Percentiles rank a stretch among this genome's conserved stretches.
Conservation (phyloP, 2,888 invertebrate species). For the Nasonia oneida region DNA sequence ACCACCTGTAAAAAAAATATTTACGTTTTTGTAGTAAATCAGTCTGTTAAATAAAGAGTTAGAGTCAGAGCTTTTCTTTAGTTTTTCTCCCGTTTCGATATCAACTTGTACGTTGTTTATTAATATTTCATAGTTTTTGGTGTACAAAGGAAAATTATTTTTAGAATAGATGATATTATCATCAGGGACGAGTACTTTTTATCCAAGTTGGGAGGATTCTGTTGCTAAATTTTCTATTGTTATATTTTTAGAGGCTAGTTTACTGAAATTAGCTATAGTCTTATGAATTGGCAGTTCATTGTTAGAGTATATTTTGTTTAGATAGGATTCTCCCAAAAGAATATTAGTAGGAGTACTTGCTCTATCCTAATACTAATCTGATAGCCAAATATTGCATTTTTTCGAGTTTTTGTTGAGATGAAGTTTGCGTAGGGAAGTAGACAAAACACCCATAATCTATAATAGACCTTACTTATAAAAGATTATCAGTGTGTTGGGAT, state of each 20-base stretch:
- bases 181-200: neutral
- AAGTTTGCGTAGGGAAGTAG: neutral
- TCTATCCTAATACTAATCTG: neutral
- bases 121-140: neutral
- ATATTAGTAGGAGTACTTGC: conserved; percentile 47
- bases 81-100: neutral
- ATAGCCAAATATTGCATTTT: conserved; percentile 23
- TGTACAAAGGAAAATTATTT: conserved; percentile 6
- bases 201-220: neutral
- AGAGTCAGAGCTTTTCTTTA: neutral
- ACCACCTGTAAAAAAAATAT: conserved; percentile 15
- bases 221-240: too few species aligned
- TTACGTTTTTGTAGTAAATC: neutral
- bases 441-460: conserved; percentile 2
- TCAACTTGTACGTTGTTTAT: neutral
- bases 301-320: neutral
- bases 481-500: conserved; percentile 29
- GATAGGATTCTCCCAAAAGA: conserved; percentile 32
- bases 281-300: neutral
- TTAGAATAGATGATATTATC: neutral
- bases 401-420: conserved; percentile 25
- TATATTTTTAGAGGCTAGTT: too few species aligned
- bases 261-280: neutral
- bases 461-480: conserved; percentile 39
- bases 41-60: neutral